phyloP scores from a whole-genome alignment of 2,888 invertebrate genomes.

The Ceratothoa steindachneri region DNA sequence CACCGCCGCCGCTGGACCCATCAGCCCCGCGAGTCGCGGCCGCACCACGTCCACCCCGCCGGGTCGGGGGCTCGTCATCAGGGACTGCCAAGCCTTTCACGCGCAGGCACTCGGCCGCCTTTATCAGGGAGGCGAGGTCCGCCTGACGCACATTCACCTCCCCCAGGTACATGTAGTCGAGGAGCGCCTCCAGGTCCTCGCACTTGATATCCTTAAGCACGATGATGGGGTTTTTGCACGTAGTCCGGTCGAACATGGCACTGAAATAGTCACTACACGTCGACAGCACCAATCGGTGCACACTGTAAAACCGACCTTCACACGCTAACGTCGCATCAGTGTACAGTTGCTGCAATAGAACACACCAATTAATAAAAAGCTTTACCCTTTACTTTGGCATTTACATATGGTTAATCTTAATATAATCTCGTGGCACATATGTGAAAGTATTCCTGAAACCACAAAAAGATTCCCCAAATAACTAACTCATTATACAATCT shows the following conservation, averaged over 20 bases:
- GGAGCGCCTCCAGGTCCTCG: constrained; percentile 43
- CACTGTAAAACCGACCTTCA: constrained; percentile 45
- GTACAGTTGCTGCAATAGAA: constrained; percentile 40
- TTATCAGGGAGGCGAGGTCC: constrained; percentile 43
- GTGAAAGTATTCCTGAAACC: too few relatives aligned
- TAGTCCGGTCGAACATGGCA: constrained; percentile 45
- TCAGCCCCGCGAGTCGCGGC: constrained; percentile 24
- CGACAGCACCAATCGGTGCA: constrained; percentile 45
- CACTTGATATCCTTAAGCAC: constrained; percentile 45
- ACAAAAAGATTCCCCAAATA: too few relatives aligned
- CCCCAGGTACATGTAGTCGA: constrained; percentile 46
- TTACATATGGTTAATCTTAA: too few relatives aligned
- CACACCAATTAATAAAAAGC: not conserved
- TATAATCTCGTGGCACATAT: too few relatives aligned
- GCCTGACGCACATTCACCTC: constrained; percentile 46
- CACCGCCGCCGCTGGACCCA: too few relatives aligned
- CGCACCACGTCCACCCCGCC: constrained; percentile 18
- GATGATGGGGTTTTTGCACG: constrained; percentile 44
- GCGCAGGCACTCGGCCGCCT: constrained; percentile 43
- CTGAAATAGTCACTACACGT: constrained; percentile 46
- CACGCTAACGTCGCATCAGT: constrained; percentile 45
- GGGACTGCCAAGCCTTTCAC: constrained; percentile 44
- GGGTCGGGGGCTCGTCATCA: constrained; percentile 41
- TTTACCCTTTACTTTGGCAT: too few relatives aligned
- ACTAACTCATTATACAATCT: too few relatives aligned